Conservation (phyloP, 2,113 vertebrate genomes). For the Anhinga anhinga region DNA sequence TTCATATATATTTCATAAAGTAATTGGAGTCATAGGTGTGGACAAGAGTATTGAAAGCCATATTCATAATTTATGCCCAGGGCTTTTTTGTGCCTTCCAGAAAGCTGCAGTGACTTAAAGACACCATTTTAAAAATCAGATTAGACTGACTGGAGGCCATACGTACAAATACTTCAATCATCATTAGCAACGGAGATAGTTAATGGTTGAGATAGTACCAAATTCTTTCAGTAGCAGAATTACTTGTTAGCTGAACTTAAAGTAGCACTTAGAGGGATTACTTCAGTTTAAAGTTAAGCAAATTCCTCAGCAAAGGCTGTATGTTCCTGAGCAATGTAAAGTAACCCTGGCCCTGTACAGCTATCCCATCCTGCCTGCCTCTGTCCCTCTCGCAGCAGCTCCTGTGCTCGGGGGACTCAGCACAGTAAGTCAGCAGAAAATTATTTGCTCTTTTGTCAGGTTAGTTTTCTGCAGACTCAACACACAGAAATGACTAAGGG, state of each 20-base stretch:
- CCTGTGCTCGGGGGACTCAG: background rate
- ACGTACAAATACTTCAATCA: background rate
- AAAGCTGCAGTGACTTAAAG: background rate
- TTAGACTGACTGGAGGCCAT: background rate
- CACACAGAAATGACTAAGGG: background rate
- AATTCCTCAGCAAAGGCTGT: background rate
- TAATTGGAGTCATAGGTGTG: background rate
- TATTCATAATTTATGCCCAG: background rate
- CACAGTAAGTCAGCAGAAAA: background rate
- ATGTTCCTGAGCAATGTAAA: background rate
- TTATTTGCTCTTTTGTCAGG: background rate
- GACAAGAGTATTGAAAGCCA: background rate
- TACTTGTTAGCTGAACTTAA: background rate
- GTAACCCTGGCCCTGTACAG: background rate
- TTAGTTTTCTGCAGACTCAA: background rate
- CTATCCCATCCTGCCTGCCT: background rate
- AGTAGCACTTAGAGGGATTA: background rate
- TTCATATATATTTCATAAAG: background rate
- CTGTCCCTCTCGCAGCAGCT: background rate
- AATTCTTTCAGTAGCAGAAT: background rate
- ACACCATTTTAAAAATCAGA: background rate
- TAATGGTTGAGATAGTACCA: background rate
- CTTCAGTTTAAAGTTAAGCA: background rate
- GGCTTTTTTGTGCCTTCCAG: background rate
- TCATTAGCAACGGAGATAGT: background rate